phyloP scores from a whole-genome alignment of 2,888 invertebrate genomes.

The Dynastes grantii region DNA sequence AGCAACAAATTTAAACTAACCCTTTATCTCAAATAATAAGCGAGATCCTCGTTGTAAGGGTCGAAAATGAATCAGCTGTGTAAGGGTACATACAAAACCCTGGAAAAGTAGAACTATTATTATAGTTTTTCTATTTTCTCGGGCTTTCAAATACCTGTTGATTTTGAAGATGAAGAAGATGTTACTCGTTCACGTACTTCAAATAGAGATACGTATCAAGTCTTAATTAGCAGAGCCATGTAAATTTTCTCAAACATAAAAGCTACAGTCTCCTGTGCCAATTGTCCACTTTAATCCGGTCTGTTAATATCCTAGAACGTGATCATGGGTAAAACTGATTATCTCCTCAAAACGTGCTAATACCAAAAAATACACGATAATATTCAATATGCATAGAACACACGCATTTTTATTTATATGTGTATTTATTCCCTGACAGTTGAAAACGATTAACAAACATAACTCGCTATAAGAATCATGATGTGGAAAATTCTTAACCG shows the following conservation, averaged over 20 bases:
- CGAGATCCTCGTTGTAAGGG: too few species aligned
- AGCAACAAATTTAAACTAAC: too few species aligned
- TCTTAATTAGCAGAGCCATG: background rate
- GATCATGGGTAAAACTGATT: background rate
- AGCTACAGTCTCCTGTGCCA: background rate
- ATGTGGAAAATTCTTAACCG: constrained; percentile 12
- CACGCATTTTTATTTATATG: background rate
- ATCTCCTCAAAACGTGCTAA: constrained; percentile 3
- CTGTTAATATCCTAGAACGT: background rate
- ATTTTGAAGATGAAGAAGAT: too few species aligned
- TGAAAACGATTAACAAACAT: background rate
- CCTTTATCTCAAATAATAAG: too few species aligned
- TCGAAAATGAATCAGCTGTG: too few species aligned
- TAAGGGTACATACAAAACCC: too few species aligned
- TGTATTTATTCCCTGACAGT: background rate
- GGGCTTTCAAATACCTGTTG: too few species aligned
- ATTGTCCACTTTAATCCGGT: background rate
- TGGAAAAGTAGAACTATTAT: too few species aligned
- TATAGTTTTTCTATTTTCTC: too few species aligned
- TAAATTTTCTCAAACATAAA: background rate
- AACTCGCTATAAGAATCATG: background rate
- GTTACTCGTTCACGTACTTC: too few species aligned
- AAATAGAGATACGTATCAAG: too few species aligned
- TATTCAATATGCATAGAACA: background rate
- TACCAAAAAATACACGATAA: background rate